A percentile compares a stretch with the other conserved stretches of the same genome.
These are phyloP conservation scores for Cephus pygmeus DNA, from an alignment of 2,888 invertebrate species.

Conservation along the genomic window DNA sequence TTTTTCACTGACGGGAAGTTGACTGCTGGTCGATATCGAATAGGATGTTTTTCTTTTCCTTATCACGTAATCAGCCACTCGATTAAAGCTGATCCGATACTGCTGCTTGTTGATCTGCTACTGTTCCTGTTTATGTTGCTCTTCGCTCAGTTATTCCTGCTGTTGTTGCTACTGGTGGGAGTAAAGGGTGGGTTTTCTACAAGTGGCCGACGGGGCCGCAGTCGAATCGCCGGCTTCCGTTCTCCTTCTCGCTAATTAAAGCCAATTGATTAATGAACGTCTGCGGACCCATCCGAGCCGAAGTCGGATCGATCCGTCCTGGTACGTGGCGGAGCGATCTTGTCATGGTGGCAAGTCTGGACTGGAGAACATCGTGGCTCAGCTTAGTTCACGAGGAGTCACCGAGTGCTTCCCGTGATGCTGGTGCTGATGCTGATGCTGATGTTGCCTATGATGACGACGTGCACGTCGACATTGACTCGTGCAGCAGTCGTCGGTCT, in stretches of 20 bases:
- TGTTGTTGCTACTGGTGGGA: not conserved
- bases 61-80: not conserved
- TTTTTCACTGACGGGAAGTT: not conserved
- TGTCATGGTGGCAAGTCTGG: not conserved
- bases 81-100: not conserved
- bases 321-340: not conserved
- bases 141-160: slow-evolving; percentile 9
- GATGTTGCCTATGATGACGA: slow-evolving; percentile 69
- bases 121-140: not conserved
- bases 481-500: slow-evolving; percentile 72
- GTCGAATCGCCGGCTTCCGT: slow-evolving; percentile 44
- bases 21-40: not conserved
- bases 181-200: not conserved
- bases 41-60: not conserved
- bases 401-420: slow-evolving; percentile 44
- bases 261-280: slow-evolving; percentile 55
- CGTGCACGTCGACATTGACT: slow-evolving; percentile 67
- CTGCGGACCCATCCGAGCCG: slow-evolving; percentile 3
- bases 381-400: slow-evolving; percentile 54
- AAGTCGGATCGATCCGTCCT: not conserved
- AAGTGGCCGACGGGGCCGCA: not conserved
- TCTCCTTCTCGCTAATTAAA: slow-evolving; percentile 48
- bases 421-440: slow-evolving; percentile 31
- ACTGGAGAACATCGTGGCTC: slow-evolving; percentile 29
- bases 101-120: not conserved